Evolutionary conservation across 2,888 invertebrate genomes (phyloP), one percentile per base, ranked within the genome.

Genomic region (Caenorhabditis becei): DNA sequence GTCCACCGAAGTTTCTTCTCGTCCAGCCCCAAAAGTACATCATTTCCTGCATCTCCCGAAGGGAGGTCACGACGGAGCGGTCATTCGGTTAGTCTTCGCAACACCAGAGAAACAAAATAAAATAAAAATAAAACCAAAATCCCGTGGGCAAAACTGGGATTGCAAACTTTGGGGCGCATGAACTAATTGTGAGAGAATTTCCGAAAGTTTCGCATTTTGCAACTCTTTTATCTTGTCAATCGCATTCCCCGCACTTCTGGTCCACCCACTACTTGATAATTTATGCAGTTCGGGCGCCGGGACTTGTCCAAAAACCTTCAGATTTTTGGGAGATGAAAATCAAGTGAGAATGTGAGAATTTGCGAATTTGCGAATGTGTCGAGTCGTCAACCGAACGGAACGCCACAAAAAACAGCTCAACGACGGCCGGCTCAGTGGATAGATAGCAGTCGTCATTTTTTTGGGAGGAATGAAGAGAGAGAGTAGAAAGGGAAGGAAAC

Each of bases 341-440:
- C 3, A 37, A 20, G 32, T 24, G 53, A 3, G 18, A 24, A 23
- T 26, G 53, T 23, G 24, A 53, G 16, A 23, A 26, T 24, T 11
- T 53, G 53, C 24, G 53, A 53, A 53, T 53, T 24, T 26, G 53
- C 53, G 53, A 47, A 47, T 47, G 47, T n/a, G n/a, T n/a, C n/a
- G 18, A 18, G 47, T 2, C 47, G 47, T 18, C 47, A 47, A 3
- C 5, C 54, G 54, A 26, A 54, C 54, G 54, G 7, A 20, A 41
- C 41, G 14, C 41, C 41, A 41, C 41, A 69, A 49, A 70, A 70
- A 59, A 51, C 54, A 56, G 71, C 54, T 72, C 47, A 51, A 51
- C 26, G 47, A 47, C 56, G 32, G 28, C 18, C n/a, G n/a, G n/a
- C n/a, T n/a, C n/a, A n/a, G n/a, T n/a, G 32, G 56, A 32, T 37